These are phyloP conservation scores for Thalassarche chlororhynchos DNA, from an alignment of 2,113 vertebrate species.

Conservation along the genomic window DNA sequence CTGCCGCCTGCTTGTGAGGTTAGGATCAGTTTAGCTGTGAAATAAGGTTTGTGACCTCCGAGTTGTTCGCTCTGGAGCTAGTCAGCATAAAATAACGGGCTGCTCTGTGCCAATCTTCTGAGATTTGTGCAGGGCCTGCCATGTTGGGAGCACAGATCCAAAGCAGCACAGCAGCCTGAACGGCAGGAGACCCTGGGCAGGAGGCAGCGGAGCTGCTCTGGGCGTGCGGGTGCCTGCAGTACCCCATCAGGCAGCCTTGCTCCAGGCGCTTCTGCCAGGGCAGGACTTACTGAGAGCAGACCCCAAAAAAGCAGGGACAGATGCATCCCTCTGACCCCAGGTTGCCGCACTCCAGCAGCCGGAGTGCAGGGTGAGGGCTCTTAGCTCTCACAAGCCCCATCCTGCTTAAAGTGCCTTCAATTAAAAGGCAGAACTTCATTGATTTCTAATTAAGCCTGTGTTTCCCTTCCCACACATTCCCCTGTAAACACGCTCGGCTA, in stretches of 20 bases:
- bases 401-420: slow-evolving; percentile 7
- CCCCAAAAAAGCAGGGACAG: neutral
- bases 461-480: slow-evolving; percentile 22
- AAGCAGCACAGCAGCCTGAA: neutral
- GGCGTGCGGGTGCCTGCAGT: neutral
- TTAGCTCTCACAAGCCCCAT: neutral
- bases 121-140: neutral
- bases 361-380: neutral
- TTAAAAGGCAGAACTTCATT: slow-evolving; percentile 63
- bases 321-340: neutral
- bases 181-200: neutral
- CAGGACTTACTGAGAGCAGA: neutral
- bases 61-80: neutral
- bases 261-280: neutral
- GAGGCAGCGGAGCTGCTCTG: neutral
- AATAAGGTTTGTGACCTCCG: neutral
- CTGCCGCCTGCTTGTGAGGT: neutral
- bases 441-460: slow-evolving; percentile 67
- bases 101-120: neutral
- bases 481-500: slow-evolving; percentile 11
- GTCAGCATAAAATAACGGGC: neutral
- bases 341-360: neutral
- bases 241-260: neutral
- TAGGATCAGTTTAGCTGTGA: neutral
- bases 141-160: neutral